phyloP scores from a whole-genome alignment of 2,888 invertebrate genomes.

The Homarus gammarus region DNA sequence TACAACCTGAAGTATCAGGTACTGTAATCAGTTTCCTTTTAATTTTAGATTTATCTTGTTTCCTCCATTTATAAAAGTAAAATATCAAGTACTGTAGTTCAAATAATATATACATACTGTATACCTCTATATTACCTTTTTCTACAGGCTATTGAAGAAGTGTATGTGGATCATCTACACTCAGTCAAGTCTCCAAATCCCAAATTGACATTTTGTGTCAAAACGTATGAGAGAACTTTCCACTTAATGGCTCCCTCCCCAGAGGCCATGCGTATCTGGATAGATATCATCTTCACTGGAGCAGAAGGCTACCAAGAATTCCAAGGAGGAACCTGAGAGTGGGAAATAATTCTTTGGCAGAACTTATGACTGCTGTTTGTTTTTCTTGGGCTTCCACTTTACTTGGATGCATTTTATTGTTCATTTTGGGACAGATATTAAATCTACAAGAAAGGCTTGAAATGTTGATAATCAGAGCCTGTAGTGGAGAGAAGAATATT shows the following conservation, averaged over 20 bases:
- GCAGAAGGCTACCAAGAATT: constrained; percentile 92
- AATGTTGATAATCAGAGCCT: too few species aligned
- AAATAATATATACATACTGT: too few species aligned
- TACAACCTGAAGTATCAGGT: too few species aligned
- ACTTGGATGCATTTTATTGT: constrained; percentile 8
- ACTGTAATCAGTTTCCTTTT: too few species aligned
- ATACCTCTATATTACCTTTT: constrained; percentile 4
- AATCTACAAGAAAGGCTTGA: neutral
- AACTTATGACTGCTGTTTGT: neutral
- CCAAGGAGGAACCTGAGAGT: constrained; percentile 71
- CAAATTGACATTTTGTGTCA: constrained; percentile 95
- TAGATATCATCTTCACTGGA: constrained; percentile 95
- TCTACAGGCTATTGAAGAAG: constrained; percentile 94
- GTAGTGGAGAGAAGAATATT: too few species aligned
- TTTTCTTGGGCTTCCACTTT: constrained; percentile 17
- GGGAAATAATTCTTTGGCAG: neutral
- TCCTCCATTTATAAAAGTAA: too few species aligned
- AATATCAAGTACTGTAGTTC: too few species aligned
- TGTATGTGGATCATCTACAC: constrained; percentile 93
- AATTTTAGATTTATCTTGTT: too few species aligned
- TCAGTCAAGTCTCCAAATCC: constrained; percentile 84
- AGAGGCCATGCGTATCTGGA: constrained; percentile 97
- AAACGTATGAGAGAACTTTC: constrained; percentile 93
- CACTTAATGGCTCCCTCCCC: constrained; percentile 95
- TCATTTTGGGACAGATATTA: neutral